phyloP scores from a whole-genome alignment of 1,140 invertebrate species.

The Drosophila kurseongensis region DNA sequence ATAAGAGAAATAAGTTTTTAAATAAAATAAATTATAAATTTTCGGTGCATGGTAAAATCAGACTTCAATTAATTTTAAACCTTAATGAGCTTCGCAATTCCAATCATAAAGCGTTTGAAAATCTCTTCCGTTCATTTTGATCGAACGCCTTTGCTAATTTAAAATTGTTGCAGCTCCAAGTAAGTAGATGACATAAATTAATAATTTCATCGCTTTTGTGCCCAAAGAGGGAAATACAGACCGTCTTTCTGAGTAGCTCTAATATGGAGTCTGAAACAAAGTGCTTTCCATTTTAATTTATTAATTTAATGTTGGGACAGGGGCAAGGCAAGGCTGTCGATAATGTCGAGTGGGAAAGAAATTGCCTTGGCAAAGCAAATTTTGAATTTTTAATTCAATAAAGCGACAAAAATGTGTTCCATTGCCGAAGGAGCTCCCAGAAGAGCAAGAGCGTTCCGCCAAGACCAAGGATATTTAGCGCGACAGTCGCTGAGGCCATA shows the following conservation, averaged over 20 bases:
- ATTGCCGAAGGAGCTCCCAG: conserved; percentile 48
- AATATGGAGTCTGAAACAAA: conserved; percentile 63
- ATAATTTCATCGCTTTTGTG: conserved; percentile 70
- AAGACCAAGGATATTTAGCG: conserved; percentile 64
- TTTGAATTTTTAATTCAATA: conserved; percentile 82
- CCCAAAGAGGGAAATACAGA: not conserved
- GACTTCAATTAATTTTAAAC: conserved; percentile 17
- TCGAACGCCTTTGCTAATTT: conserved; percentile 62
- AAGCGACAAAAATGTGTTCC: conserved; percentile 72
- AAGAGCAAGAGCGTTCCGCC: conserved; percentile 6
- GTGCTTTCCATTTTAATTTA: conserved; percentile 82
- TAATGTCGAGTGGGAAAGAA: conserved; percentile 21
- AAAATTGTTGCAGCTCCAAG: conserved; percentile 68
- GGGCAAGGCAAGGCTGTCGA: conserved; percentile 15
- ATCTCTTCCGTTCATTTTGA: conserved; percentile 61
- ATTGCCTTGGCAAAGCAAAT: conserved; percentile 49
- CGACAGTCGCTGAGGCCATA: conserved; percentile 71
- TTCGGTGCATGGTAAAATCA: not conserved
- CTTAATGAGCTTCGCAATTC: conserved; percentile 35
- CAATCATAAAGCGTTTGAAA: conserved; percentile 66
- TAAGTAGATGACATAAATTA: conserved; percentile 80
- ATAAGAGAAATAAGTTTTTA: not conserved
- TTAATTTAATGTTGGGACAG: conserved; percentile 72
- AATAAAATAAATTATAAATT: not conserved
- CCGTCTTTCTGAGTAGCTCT: conserved; percentile 4